phyloP scores from a whole-genome alignment of 2,888 invertebrate species.

The Drosophila differens region DNA sequence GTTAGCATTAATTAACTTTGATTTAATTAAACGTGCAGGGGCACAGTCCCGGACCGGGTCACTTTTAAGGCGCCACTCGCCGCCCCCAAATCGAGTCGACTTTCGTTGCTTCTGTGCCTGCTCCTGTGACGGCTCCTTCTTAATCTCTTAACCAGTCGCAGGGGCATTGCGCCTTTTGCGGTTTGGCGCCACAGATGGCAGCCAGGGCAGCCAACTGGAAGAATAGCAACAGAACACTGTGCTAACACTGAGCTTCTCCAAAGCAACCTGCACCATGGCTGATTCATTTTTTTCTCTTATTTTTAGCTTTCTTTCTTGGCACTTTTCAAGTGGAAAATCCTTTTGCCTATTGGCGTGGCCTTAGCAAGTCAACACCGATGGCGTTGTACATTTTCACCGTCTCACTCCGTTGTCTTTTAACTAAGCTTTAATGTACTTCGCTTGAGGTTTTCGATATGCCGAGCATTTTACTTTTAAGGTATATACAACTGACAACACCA shows the following conservation, averaged over 20 bases:
- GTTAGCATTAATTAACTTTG: constrained; percentile 84
- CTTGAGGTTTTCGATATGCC: neutral
- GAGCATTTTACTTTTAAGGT: constrained; percentile 1
- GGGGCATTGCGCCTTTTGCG: constrained; percentile 71
- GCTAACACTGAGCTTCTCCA: constrained; percentile 11
- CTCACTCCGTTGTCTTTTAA: constrained; percentile 44
- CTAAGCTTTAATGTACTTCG: constrained; percentile 37
- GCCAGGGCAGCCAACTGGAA: constrained; percentile 67
- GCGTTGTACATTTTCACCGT: constrained; percentile 29
- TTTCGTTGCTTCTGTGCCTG: constrained; percentile 19
- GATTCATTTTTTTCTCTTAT: constrained; percentile 35
- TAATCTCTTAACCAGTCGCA: constrained; percentile 73
- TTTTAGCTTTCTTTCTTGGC: constrained; percentile 61
- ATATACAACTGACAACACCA: neutral
- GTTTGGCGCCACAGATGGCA: constrained; percentile 70
- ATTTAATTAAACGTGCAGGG: constrained; percentile 82
- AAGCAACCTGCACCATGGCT: constrained; percentile 21
- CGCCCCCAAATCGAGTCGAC: constrained; percentile 9
- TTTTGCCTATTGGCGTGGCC: constrained; percentile 74
- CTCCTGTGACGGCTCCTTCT: constrained; percentile 46
- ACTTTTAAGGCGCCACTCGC: constrained; percentile 54
- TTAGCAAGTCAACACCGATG: constrained; percentile 65
- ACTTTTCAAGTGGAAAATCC: constrained; percentile 82
- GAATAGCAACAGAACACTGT: constrained; percentile 42
- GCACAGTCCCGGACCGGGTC: constrained; percentile 40